A percentile compares a stretch with the other conserved stretches of the same genome.
Evolutionary conservation across 2,113 vertebrate species (phyloP).

Genomic region (Tupaia tana): DNA sequence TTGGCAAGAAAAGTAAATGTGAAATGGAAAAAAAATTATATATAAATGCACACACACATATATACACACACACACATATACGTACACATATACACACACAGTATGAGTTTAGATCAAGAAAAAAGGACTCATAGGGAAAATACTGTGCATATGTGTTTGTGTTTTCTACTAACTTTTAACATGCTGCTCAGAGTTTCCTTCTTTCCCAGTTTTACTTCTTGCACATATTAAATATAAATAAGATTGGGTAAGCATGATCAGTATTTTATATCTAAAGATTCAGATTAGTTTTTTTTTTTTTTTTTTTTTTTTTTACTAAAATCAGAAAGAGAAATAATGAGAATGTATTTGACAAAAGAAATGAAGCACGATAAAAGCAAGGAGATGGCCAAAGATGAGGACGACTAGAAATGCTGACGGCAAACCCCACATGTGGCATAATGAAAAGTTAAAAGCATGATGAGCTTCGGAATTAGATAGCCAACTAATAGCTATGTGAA

Average conservation of each 20-base stretch:
- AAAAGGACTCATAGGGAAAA: background rate
- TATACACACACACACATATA: background rate
- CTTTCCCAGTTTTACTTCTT: background rate
- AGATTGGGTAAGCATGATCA: background rate
- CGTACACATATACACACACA: background rate
- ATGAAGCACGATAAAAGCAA: background rate
- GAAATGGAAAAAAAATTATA: background rate
- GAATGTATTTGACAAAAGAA: background rate
- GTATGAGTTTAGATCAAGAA: background rate
- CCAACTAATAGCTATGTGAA: background rate
- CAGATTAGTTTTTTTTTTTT: background rate
- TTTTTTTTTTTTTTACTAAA: background rate
- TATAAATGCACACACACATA: background rate
- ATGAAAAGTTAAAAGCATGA: background rate
- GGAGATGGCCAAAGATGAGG: background rate
- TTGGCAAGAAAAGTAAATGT: background rate
- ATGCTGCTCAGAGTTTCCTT: background rate
- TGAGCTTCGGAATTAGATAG: background rate
- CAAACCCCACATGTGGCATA: background rate
- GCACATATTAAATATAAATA: slow-evolving; percentile 8
- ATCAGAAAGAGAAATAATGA: background rate
- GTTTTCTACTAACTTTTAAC: background rate
- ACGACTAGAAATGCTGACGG: background rate
- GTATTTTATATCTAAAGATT: background rate
- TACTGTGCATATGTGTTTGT: background rate